Percentiles rank a stretch among this genome's conserved stretches.
Evolutionary conservation across 2,797 vertebrate species (phyloP).

Genomic region (Ptychadena robeensis): DNA sequence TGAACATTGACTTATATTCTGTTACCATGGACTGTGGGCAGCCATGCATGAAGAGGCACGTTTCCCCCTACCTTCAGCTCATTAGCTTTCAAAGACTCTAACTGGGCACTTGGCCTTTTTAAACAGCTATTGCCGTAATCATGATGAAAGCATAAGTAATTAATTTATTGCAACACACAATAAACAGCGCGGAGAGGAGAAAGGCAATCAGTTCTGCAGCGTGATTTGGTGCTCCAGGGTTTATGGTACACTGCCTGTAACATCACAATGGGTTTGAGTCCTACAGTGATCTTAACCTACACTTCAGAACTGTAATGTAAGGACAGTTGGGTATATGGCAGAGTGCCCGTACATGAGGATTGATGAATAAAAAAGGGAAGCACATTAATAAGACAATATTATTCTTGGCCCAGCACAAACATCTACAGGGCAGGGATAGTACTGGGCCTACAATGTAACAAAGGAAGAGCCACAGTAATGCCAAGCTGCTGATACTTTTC

Average conservation of each 20-base stretch:
- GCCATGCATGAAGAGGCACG: slow-evolving; percentile 17
- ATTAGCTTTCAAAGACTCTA: slow-evolving; percentile 42
- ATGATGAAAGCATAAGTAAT: slow-evolving; percentile 38
- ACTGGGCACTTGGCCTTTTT: slow-evolving; percentile 40
- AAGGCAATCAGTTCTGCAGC: slow-evolving; percentile 23
- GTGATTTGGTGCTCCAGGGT: slow-evolving; percentile 12
- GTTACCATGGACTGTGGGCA: slow-evolving; percentile 39
- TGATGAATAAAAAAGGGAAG: background rate
- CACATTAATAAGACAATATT: background rate
- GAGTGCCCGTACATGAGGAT: background rate
- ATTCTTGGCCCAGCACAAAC: background rate
- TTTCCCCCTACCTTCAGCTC: slow-evolving; percentile 8
- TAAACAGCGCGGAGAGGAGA: background rate
- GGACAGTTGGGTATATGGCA: background rate
- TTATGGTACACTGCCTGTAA: slow-evolving; percentile 14
- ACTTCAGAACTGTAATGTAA: background rate
- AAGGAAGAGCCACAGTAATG: no score
- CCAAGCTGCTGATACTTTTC: background rate
- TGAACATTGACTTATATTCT: slow-evolving; percentile 28
- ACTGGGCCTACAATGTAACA: background rate
- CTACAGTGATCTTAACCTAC: background rate
- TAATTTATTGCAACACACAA: slow-evolving; percentile 35
- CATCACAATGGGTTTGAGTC: slow-evolving; percentile 4
- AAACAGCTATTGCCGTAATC: slow-evolving; percentile 33
- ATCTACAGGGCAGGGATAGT: background rate